Conservation (phyloP, 2,888 invertebrate genomes). For the Clistopyga incitator region DNA sequence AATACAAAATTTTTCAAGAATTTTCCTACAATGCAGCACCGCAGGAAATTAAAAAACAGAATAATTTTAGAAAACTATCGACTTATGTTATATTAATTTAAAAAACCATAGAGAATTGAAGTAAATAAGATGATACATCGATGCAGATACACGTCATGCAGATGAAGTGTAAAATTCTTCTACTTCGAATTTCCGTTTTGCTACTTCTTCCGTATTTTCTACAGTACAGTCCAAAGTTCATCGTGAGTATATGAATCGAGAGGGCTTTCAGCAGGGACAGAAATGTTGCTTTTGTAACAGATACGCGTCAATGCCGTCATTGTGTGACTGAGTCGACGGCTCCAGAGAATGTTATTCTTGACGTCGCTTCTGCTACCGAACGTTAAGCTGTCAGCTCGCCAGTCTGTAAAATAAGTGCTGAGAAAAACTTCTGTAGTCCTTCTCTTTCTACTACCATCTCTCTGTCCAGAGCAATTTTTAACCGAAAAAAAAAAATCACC, state of each 20-base stretch:
- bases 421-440: slow-evolving; percentile 13
- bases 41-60: no score
- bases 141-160: no score
- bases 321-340: slow-evolving; percentile 71
- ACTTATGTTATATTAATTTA: no score
- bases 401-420: neutral
- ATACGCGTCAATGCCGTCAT: slow-evolving; percentile 79
- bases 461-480: neutral
- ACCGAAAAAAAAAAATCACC: neutral
- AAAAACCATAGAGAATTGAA: neutral
- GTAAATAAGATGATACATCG: no score
- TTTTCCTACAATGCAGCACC: no score
- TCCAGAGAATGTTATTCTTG: slow-evolving; percentile 55
- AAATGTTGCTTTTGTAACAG: slow-evolving; percentile 78
- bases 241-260: slow-evolving; percentile 28
- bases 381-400: slow-evolving; percentile 8
- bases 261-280: slow-evolving; percentile 17
- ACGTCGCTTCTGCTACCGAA: slow-evolving; percentile 40
- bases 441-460: neutral
- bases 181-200: neutral
- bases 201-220: neutral
- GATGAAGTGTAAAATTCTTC: neutral
- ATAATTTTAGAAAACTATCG: no score
- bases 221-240: slow-evolving; percentile 19
- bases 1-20: no score